Base-by-base conservation (phyloP, 1,140 invertebrate species). In the Megalopta genalis region DNA sequence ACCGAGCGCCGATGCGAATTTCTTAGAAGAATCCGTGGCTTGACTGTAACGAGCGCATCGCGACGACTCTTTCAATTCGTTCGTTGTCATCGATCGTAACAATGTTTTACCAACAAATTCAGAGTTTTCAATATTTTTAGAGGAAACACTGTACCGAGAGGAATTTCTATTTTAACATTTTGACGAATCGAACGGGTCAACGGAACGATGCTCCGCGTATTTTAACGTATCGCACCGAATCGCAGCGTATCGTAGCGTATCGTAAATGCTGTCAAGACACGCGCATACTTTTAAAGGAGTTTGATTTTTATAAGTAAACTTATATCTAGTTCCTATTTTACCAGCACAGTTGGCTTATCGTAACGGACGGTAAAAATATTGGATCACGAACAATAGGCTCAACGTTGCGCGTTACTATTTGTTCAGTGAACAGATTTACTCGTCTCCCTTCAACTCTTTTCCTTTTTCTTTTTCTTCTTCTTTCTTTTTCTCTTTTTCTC, bases 281-380 rank as follows among this genome's bases (percentile, higher is more conserved):
- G 57, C 12, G 39, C 23, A 77, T 63, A 63, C 23, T 66, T 62
- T 59, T 49, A 39, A 49, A 49, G 46, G n/a, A 59, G 21, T 72
- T 67, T 66, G 21, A 60, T 72, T 66, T 68, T 70, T 21, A n/a
- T n/a, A 73, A 77, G 49, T 66, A 75, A 76, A 71, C 59, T 79
- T 79, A 75, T 86, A 84, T 74, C 90, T 90, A 91, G 89, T 92
- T 92, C 91, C 91, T 91, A 92, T 86, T 85, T 82, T 87, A 81
- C 81, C 80, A 87, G 78, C 83, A 76, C 70, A 57, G 66, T 60
- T 14, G 39, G 54, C 46, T 67, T 59, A 70, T 59, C 49, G 60
- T 3, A n/a, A 46, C 52, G 60, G 2, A 80, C 39, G 9, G 7
- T 10, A 25, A 54, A 57, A 32, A 42, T 69, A 42, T 72, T 73